These are phyloP conservation scores for Ophion costatus DNA, from an alignment of 2,888 invertebrate species.

Conservation along the genomic window DNA sequence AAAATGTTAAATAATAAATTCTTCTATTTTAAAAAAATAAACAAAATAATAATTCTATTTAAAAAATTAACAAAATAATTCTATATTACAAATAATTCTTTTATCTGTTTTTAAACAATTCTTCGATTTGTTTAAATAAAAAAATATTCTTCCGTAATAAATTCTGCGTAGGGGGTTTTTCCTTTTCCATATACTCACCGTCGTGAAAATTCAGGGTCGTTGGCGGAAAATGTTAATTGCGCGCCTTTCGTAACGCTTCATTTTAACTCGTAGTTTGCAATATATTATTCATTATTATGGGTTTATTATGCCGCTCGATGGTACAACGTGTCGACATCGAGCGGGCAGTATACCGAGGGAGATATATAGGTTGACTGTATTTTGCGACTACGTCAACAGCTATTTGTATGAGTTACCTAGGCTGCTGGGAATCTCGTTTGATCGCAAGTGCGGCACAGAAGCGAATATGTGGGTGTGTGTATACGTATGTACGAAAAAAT, in stretches of 20 bases:
- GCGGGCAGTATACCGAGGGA: slow-evolving; percentile 25
- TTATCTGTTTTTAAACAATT: no score
- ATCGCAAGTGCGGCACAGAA: slow-evolving; percentile 37
- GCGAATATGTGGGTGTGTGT: not conserved
- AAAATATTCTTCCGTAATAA: no score
- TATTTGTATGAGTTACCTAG: slow-evolving; percentile 55
- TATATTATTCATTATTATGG: slow-evolving; percentile 43
- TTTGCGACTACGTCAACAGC: slow-evolving; percentile 23
- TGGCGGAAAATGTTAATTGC: slow-evolving; percentile 14
- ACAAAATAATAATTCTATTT: no score
- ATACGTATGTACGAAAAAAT: no score
- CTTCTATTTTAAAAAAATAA: no score
- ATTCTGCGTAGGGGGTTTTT: not conserved
- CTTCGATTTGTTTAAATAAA: no score
- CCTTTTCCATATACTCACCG: not conserved
- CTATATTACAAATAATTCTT: no score
- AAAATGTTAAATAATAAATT: no score
- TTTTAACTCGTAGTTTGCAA: slow-evolving; percentile 14
- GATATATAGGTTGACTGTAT: not conserved
- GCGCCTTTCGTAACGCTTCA: slow-evolving; percentile 8
- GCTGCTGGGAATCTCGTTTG: slow-evolving; percentile 39
- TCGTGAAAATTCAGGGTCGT: slow-evolving; percentile 48
- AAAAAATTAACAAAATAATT: no score
- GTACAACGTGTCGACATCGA: slow-evolving; percentile 31
- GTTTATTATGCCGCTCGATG: slow-evolving; percentile 47